Evolutionary conservation across 2,113 vertebrate species (phyloP).

Genomic region (Henicopernis longicauda): DNA sequence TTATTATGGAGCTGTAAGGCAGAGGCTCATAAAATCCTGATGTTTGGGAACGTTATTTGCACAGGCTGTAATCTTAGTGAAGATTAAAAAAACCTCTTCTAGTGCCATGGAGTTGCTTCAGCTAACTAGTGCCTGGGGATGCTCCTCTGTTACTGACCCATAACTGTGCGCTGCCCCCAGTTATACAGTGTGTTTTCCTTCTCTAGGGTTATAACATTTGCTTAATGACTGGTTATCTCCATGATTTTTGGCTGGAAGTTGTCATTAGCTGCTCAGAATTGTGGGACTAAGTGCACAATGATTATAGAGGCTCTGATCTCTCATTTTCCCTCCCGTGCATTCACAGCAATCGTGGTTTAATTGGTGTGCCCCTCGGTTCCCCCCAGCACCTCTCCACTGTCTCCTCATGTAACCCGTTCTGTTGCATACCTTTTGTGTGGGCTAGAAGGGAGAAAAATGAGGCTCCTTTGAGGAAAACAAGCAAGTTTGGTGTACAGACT

Average conservation of each 20-base stretch:
- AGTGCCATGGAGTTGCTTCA: neutral
- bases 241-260: slow-evolving; percentile 44
- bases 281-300: neutral
- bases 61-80: neutral
- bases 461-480: neutral
- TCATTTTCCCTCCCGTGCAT: neutral
- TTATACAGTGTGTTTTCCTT: neutral
- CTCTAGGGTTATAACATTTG: slow-evolving; percentile 1
- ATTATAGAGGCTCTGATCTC: slow-evolving; percentile 4
- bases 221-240: slow-evolving; percentile 28
- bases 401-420: neutral
- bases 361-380: neutral
- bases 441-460: neutral
- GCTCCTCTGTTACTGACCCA: neutral
- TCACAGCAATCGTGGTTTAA: neutral
- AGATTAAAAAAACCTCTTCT: neutral
- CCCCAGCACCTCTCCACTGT: neutral
- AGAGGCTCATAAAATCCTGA: neutral
- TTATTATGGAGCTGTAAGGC: neutral
- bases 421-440: neutral
- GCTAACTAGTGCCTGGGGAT: neutral
- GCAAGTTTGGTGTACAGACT: neutral
- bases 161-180: neutral
- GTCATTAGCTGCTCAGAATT: slow-evolving; percentile 22
- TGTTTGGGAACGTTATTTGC: neutral